phyloP scores from a whole-genome alignment of 2,888 invertebrate species.

The Drosophila anomalipes region DNA sequence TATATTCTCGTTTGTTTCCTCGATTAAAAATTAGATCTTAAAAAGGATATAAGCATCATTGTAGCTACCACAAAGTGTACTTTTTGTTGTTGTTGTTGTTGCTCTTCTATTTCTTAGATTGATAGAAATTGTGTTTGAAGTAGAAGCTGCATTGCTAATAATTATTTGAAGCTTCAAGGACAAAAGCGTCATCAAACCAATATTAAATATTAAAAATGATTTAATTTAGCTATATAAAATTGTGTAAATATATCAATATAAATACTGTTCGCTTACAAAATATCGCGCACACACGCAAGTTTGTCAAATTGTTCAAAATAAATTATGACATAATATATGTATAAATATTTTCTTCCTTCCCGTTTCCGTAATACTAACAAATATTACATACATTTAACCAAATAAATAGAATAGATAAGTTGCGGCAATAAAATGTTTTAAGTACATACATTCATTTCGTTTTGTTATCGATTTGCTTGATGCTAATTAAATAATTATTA shows the following conservation, averaged over 20 bases:
- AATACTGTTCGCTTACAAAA: slow-evolving; percentile 80
- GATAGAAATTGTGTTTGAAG: slow-evolving; percentile 29
- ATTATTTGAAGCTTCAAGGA: slow-evolving; percentile 59
- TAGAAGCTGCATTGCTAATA: slow-evolving; percentile 48
- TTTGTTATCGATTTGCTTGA: slow-evolving; percentile 24
- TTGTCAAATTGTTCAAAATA: slow-evolving; percentile 61
- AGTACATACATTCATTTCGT: slow-evolving; percentile 68
- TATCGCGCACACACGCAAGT: slow-evolving; percentile 56
- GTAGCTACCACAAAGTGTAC: slow-evolving; percentile 69
- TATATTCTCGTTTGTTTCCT: slow-evolving; percentile 37
- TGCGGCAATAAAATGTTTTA: slow-evolving; percentile 68
- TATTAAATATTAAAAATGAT: slow-evolving; percentile 59
- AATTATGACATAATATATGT: slow-evolving; percentile 59
- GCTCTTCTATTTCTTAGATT: slow-evolving; percentile 34
- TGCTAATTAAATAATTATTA: slow-evolving; percentile 42
- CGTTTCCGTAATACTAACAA: slow-evolving; percentile 18
- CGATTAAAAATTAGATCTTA: slow-evolving; percentile 67
- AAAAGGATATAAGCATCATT: slow-evolving; percentile 76
- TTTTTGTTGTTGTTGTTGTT: slow-evolving; percentile 31
- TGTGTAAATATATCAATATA: slow-evolving; percentile 79
- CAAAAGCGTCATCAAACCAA: slow-evolving; percentile 54
- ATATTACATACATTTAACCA: slow-evolving; percentile 28
- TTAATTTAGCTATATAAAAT: slow-evolving; percentile 80
- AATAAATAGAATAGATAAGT: slow-evolving; percentile 49
- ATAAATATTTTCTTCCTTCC: slow-evolving; percentile 35